Conservation (phyloP, 2,888 invertebrate genomes). For the Andricus quercusramuli region DNA sequence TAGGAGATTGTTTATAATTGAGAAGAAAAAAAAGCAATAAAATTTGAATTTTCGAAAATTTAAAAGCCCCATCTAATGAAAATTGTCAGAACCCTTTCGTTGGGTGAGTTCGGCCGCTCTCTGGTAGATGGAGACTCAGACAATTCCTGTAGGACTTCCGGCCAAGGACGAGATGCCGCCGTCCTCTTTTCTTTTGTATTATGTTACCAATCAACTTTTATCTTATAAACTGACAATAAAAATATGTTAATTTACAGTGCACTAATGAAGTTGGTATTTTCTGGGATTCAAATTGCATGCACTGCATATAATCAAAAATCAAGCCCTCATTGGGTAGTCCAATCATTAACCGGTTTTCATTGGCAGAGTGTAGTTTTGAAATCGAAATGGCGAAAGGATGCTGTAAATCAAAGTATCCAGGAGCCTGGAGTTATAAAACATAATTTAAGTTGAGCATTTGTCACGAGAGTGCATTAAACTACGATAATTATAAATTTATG, state of each 20-base stretch:
- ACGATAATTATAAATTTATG: slow-evolving; percentile 22
- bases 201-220: slow-evolving; percentile 1
- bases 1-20: not conserved
- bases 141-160: slow-evolving; percentile 1
- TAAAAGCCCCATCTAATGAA: slow-evolving; percentile 4
- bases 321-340: slow-evolving; percentile 15
- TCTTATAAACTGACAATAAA: slow-evolving; percentile 21
- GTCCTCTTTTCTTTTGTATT: not conserved
- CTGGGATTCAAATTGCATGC: slow-evolving; percentile 13
- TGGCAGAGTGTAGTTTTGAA: slow-evolving; percentile 20
- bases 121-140: slow-evolving; percentile 22
- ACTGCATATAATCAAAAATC: slow-evolving; percentile 21
- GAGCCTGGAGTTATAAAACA: slow-evolving; percentile 34
- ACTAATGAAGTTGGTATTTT: slow-evolving; percentile 30
- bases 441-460: slow-evolving; percentile 30
- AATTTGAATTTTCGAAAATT: not conserved
- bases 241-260: slow-evolving; percentile 14
- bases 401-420: slow-evolving; percentile 35
- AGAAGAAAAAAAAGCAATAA: not conserved
- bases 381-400: slow-evolving; percentile 40
- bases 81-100: not conserved
- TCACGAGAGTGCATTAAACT: slow-evolving; percentile 27
- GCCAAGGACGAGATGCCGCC: not conserved
- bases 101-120: not conserved
- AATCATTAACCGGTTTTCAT: slow-evolving; percentile 40